These are phyloP conservation scores for Patiria pectinifera DNA, from an alignment of 53 echinoderm and acorn worm genomes.

Conservation along the genomic window DNA sequence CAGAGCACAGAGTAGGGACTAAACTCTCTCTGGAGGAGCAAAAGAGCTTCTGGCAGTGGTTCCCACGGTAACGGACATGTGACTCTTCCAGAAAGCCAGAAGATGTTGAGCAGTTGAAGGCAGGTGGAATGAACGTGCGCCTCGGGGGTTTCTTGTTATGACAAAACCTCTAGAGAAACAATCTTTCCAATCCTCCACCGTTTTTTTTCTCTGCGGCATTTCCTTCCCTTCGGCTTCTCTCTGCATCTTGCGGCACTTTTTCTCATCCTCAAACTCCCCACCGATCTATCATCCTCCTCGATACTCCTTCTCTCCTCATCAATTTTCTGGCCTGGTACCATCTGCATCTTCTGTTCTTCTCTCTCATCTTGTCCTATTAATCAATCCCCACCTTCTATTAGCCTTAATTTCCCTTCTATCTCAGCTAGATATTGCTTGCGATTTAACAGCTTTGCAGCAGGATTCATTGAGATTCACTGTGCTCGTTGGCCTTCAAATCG, in stretches of 20 bases:
- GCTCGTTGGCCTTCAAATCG: neutral
- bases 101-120: conserved; percentile 2
- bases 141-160: conserved; percentile 43
- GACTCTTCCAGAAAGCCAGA: neutral
- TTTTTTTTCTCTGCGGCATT: conserved; percentile 7
- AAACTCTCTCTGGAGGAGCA: neutral
- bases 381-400: conserved; percentile 5
- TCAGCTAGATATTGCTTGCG: neutral
- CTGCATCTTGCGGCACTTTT: conserved; percentile 2
- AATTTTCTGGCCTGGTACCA: neutral
- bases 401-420: conserved; percentile 26
- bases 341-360: neutral
- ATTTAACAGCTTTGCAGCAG: neutral
- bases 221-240: conserved; percentile 3
- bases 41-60: neutral
- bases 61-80: conserved; percentile 29
- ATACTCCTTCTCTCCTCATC: neutral
- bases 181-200: neutral
- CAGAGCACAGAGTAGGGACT: neutral
- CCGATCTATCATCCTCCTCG: neutral
- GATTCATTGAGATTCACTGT: neutral
- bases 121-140: conserved; percentile 44
- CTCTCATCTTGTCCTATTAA: conserved; percentile 42
- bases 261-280: neutral
- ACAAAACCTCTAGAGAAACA: conserved; percentile 34